Base-by-base conservation (phyloP, 2,113 vertebrate genomes). In the Sinocyclocheilus rhinocerous region DNA sequence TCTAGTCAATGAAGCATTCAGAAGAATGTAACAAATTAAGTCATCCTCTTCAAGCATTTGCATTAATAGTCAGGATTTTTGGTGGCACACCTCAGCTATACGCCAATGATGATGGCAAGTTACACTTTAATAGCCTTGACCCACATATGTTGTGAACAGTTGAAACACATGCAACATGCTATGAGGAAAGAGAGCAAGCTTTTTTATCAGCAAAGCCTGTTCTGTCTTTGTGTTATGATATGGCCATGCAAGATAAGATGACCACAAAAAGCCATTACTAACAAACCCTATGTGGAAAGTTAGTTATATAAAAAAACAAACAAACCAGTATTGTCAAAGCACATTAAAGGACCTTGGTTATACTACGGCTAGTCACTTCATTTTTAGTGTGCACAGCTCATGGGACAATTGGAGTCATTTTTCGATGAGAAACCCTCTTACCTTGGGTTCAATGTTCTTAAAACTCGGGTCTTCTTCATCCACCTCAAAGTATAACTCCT, bases 401-500 rank as follows among this genome's bases (percentile, higher is more conserved):
- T 59, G 76, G 63, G 77, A 57, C 72, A 81, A 42, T 72, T 16
- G 8, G 67, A 82, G 77, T 61, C 29, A 57, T 70, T 81, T 50
- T 29, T 33, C 59, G 79, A 84, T 87, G 85, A 87, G 86, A 33
- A 83, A 83, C 86, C 84, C 67, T 92, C 97, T 96, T 97, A 99
- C 98, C 98, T 98, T 99, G 1, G 97, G 95, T 92, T 99, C 97
- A 86, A 97, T 96, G 95, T 96, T 95, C 95, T 96, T 99, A 95
- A 97, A 99, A 95, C 93, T 92, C 63, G 96, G 92, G 83, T 99
- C 97, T 84, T 99, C 98, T 93, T 99, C 98, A 89, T 99, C 97
- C 92, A 99, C 98, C 93, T 99, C 98, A 89, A 99, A 99, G 95
- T 96, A 99, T 89, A 99, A 95, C 93, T 99, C 98, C 48, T 96